Base-by-base conservation (phyloP, 37 sponge, comb jelly and placozoan genomes). In the Cliona cf. orientalis region DNA sequence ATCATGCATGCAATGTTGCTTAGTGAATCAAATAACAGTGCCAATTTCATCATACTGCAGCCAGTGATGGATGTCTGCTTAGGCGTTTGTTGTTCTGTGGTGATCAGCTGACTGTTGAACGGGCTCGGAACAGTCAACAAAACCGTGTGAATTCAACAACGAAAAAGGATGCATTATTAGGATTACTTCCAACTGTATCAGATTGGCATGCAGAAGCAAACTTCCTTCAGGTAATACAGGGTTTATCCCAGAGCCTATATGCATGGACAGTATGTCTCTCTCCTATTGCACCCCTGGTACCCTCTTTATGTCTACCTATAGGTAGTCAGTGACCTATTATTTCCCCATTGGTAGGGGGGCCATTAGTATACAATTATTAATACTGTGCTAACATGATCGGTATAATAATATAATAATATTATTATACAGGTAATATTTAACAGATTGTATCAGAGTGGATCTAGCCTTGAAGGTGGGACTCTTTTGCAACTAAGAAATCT, bases 191-290 rank as follows among this genome's bases (percentile, higher is more conserved):
- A 1, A 57, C 58, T 5, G 9, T 23, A 25, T 31, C 58, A 25
- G 80, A 80, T 38, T 80, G 80, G 80, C 80, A 80, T 42, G 80
- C 80, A 12, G 58, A 80, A 28, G 49, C 58, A 2, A 80, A 45
- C 45, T 62, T 77, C 42, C 14, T 77, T 22, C 55, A 46, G 75
- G 75, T 74, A 23, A 69, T 6, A 19, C n/a, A n/a, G n/a, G n/a
- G n/a, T n/a, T n/a, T n/a, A n/a, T n/a, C n/a, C n/a, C n/a, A n/a
- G n/a, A n/a, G n/a, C n/a, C n/a, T n/a, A n/a, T n/a, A n/a, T n/a
- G n/a, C n/a, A n/a, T n/a, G n/a, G n/a, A n/a, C n/a, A n/a, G n/a
- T n/a, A n/a, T n/a, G n/a, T n/a, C n/a, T n/a, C n/a, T n/a, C n/a
- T n/a, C n/a, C n/a, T n/a, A n/a, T n/a, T n/a, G n/a, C n/a, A n/a